Conservation (phyloP, 2,888 invertebrate genomes). For the Coelopa pilipes region DNA sequence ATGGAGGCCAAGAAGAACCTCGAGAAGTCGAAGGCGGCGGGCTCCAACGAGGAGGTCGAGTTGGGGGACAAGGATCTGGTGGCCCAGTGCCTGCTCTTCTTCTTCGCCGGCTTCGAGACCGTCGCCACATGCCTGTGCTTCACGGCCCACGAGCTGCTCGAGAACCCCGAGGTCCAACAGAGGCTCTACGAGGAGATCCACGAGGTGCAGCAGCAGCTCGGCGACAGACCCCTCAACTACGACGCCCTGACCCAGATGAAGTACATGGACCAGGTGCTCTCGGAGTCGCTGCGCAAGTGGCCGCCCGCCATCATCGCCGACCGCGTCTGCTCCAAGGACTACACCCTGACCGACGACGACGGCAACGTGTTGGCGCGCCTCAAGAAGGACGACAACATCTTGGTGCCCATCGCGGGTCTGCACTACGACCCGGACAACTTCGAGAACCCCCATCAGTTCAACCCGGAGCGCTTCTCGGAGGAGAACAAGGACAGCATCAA, state of each 20-base stretch:
- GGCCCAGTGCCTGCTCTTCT: slow-evolving; percentile 69
- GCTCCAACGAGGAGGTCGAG: slow-evolving; percentile 11
- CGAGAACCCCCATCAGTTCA: slow-evolving; percentile 69
- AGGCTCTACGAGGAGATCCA: slow-evolving; percentile 69
- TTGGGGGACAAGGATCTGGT: slow-evolving; percentile 57
- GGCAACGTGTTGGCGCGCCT: slow-evolving; percentile 65
- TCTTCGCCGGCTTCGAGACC: slow-evolving; percentile 69
- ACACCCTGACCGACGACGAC: slow-evolving; percentile 52
- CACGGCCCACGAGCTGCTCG: slow-evolving; percentile 69
- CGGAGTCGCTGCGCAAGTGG: slow-evolving; percentile 68
- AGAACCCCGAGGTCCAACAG: slow-evolving; percentile 70
- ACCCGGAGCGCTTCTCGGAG: slow-evolving; percentile 71
- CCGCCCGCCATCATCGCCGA: slow-evolving; percentile 65
- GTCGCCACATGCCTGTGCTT: slow-evolving; percentile 62
- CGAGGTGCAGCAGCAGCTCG: slow-evolving; percentile 59
- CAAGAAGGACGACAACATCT: slow-evolving; percentile 64
- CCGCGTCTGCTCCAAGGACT: slow-evolving; percentile 68
- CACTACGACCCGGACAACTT: slow-evolving; percentile 69
- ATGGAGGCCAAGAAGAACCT: slow-evolving; percentile 64
- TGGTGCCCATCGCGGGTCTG: slow-evolving; percentile 64
- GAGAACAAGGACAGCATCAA: slow-evolving; percentile 68
- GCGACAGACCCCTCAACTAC: slow-evolving; percentile 67
- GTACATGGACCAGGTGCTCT: slow-evolving; percentile 72
- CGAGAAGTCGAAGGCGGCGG: not conserved
- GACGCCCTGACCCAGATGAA: slow-evolving; percentile 69